Base-by-base conservation (phyloP, 2,888 invertebrate species). In the Catonia carolina region DNA sequence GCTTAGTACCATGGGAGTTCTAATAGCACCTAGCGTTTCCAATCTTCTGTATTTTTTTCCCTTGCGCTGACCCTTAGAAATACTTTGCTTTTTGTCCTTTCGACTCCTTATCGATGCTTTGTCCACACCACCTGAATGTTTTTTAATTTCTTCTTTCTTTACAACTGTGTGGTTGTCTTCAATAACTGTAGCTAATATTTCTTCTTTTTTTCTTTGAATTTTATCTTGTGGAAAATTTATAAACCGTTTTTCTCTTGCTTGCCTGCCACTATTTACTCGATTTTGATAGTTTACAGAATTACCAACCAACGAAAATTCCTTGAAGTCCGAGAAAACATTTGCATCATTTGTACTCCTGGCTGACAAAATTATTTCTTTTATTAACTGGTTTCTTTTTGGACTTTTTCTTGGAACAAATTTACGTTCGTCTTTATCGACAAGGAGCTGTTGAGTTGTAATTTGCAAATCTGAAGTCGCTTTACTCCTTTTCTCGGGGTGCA, bases 61-160 rank as follows among this genome's bases (percentile, higher is more conserved):
- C n/a, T 14, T 23, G 37, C 7, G 23, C 22, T 20, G 22, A 23
- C 14, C 22, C 8, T 45, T 45, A 14, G 45, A 12, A 22, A 27
- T 22, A 22, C 22, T 14, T 12, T 45, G 45, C 22, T 45, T 45
- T 8, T 27, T 3, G 8, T 45, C 45, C 8, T 27, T 45, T 5
- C 45, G 45, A 23, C 27, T 45, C 12, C 45, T 22, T 18, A 45
- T 22, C 22, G 27, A 15, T 23, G 45, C 45, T 45, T 45, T 45
- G 22, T 45, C 22, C n/a, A 45, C 45, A 17, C 45, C 45, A 20
- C 45, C 45, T 20, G 45, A 45, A n/a, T 45, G 45, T 27, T 45
- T 45, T 14, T 45, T 45, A 45, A 23, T 23, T 22, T 45, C 45
- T 23, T 45, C 45, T 23, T 45, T 22, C 22, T 22, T 45, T 27